These are phyloP conservation scores for Cherax destructor DNA, from an alignment of 1,140 invertebrate genomes.

Conservation along the genomic window DNA sequence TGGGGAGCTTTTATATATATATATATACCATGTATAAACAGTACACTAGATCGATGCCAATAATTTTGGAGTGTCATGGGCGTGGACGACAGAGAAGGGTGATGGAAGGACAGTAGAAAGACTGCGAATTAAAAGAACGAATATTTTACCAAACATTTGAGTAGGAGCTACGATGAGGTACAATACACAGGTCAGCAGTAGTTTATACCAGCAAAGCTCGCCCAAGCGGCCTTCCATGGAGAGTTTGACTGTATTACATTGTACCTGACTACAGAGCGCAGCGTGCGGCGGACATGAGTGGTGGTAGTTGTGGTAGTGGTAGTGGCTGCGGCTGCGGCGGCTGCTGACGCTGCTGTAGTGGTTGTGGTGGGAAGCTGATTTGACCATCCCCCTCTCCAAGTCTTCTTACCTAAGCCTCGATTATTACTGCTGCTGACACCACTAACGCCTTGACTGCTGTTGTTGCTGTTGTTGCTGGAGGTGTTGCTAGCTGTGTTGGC, in stretches of 20 bases:
- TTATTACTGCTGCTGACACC: neutral
- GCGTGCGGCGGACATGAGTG: conserved; percentile 30
- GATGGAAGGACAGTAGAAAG: neutral
- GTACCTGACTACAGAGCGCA: conserved; percentile 58
- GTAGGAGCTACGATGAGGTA: too few relatives aligned
- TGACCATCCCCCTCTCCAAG: neutral
- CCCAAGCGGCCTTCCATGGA: too few relatives aligned
- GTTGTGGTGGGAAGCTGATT: neutral
- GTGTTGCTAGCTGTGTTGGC: neutral
- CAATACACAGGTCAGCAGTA: too few relatives aligned
- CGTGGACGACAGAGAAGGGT: neutral
- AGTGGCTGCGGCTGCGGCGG: conserved; percentile 6
- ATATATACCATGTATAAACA: too few relatives aligned
- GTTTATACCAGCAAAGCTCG: too few relatives aligned
- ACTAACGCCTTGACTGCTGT: neutral
- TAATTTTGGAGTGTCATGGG: neutral
- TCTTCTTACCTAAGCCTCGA: neutral
- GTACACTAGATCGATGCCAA: too few relatives aligned
- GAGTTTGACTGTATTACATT: too few relatives aligned
- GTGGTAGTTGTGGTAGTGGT: conserved; percentile 51
- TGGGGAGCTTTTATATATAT: too few relatives aligned
- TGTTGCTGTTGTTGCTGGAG: neutral
- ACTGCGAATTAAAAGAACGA: too few relatives aligned
- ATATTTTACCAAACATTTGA: too few relatives aligned
- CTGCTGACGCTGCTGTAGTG: neutral